Percentiles rank a stretch among this genome's conserved stretches.
These are phyloP conservation scores for Tachina grossa DNA, from an alignment of 2,888 invertebrate genomes.

Conservation along the genomic window DNA sequence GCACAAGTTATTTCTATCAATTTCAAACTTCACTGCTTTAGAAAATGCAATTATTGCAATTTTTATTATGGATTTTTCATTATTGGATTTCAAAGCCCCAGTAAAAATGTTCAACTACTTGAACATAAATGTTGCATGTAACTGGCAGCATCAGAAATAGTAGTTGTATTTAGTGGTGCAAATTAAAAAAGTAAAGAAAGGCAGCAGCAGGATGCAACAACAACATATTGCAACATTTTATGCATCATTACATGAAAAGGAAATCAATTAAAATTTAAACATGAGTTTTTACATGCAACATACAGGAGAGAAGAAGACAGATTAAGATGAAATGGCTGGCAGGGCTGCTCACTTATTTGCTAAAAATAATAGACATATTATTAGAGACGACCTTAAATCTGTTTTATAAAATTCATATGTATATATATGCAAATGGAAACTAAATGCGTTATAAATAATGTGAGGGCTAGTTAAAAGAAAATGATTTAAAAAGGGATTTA, in stretches of 20 bases:
- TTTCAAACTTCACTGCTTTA: slow-evolving; percentile 68
- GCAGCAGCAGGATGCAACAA: slow-evolving; percentile 47
- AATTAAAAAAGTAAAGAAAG: slow-evolving; percentile 6
- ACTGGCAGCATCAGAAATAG: slow-evolving; percentile 5
- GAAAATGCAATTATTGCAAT: slow-evolving; percentile 69
- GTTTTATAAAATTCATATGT: too few species aligned
- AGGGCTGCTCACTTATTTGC: background rate
- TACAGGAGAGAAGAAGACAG: background rate
- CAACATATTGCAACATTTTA: slow-evolving; percentile 63
- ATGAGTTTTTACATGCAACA: slow-evolving; percentile 39
- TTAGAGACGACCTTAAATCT: background rate
- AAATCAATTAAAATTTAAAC: slow-evolving; percentile 67
- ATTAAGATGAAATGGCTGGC: background rate
- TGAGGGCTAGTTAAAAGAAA: too few species aligned
- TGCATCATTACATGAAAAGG: slow-evolving; percentile 63
- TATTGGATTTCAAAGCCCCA: slow-evolving; percentile 36
- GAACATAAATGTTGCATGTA: slow-evolving; percentile 34
- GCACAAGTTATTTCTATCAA: slow-evolving; percentile 42
- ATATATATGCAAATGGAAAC: too few species aligned
- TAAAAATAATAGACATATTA: background rate
- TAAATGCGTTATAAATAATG: background rate
- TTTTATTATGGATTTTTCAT: slow-evolving; percentile 49
- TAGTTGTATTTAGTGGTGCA: background rate
- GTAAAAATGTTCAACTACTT: slow-evolving; percentile 27
- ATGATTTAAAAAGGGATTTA: too few species aligned